Conservation (phyloP, 1,140 invertebrate genomes). For the Euwallacea fornicatus region DNA sequence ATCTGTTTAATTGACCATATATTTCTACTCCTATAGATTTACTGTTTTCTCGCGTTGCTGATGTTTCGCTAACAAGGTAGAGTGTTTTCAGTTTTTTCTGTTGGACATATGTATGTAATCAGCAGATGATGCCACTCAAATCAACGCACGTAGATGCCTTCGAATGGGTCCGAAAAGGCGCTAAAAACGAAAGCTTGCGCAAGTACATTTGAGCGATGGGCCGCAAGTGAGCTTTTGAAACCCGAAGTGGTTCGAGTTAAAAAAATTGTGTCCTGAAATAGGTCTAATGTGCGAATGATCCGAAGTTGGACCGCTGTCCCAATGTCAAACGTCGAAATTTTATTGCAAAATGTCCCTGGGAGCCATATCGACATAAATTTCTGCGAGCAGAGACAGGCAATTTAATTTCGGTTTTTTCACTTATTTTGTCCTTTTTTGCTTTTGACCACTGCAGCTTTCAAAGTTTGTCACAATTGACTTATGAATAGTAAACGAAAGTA, state of each 20-base stretch:
- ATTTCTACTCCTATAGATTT: constrained; percentile 14
- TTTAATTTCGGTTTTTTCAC: not conserved
- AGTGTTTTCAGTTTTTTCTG: too few relatives aligned
- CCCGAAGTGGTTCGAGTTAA: constrained; percentile 15
- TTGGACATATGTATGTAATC: too few relatives aligned
- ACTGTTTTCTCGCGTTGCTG: constrained; percentile 1
- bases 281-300: too few relatives aligned
- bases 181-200: too few relatives aligned
- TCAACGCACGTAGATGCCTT: too few relatives aligned
- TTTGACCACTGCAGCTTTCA: too few relatives aligned
- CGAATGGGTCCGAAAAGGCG: too few relatives aligned
- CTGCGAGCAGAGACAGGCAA: not conserved
- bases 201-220: not conserved
- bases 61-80: not conserved
- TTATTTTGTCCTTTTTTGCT: not conserved
- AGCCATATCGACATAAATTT: not conserved
- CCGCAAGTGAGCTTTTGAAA: not conserved
- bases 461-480: too few relatives aligned
- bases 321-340: not conserved
- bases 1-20: constrained; percentile 23
- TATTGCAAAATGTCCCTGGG: not conserved
- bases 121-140: too few relatives aligned
- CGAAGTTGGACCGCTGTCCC: too few relatives aligned
- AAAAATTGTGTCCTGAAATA: not conserved
- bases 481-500: not conserved